phyloP scores from a whole-genome alignment of 2,888 invertebrate species.

The Limnephilus rhombicus region DNA sequence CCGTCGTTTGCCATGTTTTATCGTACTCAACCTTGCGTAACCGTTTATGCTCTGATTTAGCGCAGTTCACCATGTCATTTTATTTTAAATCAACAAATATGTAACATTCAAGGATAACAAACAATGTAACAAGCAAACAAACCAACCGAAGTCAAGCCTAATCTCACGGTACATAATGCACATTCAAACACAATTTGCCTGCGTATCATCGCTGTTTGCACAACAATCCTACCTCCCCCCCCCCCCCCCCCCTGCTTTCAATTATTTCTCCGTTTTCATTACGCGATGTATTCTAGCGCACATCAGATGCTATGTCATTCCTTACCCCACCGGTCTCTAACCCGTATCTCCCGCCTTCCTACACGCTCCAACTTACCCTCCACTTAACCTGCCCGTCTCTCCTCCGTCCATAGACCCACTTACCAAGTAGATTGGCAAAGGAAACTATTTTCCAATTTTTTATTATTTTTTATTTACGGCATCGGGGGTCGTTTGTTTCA shows the following conservation, averaged over 20 bases:
- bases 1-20: too few species aligned
- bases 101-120: background rate
- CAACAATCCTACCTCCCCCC: background rate
- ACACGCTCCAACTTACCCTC: background rate
- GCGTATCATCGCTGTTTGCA: background rate
- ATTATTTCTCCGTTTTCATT: slow-evolving; percentile 23
- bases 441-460: background rate
- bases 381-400: background rate
- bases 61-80: too few species aligned
- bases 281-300: slow-evolving; percentile 13
- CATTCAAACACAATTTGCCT: background rate
- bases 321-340: background rate
- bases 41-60: too few species aligned
- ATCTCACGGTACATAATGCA: background rate
- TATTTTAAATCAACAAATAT: too few species aligned
- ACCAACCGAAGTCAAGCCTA: background rate
- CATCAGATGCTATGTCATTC: slow-evolving; percentile 2
- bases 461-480: too few species aligned
- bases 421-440: background rate
- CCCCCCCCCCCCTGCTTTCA: background rate
- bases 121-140: background rate
- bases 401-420: background rate
- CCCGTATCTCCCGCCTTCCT: background rate
- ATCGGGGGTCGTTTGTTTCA: too few species aligned
- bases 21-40: too few species aligned